Conservation (phyloP, 2,888 invertebrate genomes). For the Allacma fusca region DNA sequence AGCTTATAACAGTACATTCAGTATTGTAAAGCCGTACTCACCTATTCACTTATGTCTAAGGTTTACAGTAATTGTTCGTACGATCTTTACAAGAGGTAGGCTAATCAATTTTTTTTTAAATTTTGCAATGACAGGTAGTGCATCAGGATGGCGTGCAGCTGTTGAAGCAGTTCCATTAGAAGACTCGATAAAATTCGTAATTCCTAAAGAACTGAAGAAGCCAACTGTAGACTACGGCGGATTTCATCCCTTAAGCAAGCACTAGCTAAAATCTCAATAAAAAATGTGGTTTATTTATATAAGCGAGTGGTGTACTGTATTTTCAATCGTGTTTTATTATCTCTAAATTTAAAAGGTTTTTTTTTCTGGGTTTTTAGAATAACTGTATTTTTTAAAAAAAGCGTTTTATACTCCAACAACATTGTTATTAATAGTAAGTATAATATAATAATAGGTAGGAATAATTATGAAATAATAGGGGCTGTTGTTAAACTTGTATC, state of each 20-base stretch:
- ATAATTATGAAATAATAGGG: constrained; percentile 19
- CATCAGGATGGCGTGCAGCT: constrained; percentile 43
- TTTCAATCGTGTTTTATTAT: constrained; percentile 21
- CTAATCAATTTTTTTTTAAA: constrained; percentile 9
- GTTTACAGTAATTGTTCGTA: too few species aligned
- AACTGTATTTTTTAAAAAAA: constrained; percentile 25
- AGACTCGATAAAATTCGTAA: constrained; percentile 48
- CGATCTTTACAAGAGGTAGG: too few species aligned
- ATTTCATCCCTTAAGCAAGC: constrained; percentile 47
- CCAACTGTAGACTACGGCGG: constrained; percentile 47
- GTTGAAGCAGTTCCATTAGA: constrained; percentile 46
- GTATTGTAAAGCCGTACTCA: too few species aligned
- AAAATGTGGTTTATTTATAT: neutral
- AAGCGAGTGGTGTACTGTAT: constrained; percentile 1
- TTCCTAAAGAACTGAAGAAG: constrained; percentile 45
- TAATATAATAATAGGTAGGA: constrained; percentile 2
- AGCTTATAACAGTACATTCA: too few species aligned
- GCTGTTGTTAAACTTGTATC: neutral
- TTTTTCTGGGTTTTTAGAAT: constrained; percentile 21
- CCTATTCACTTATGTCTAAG: too few species aligned
- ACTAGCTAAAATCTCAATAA: constrained; percentile 30
- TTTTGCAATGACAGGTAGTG: neutral
- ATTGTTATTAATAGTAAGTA: constrained; percentile 24
- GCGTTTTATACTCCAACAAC: constrained; percentile 19
- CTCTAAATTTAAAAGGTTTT: constrained; percentile 32